Evolutionary conservation across 2,113 vertebrate species (phyloP).

Genomic region (Serinus canaria): DNA sequence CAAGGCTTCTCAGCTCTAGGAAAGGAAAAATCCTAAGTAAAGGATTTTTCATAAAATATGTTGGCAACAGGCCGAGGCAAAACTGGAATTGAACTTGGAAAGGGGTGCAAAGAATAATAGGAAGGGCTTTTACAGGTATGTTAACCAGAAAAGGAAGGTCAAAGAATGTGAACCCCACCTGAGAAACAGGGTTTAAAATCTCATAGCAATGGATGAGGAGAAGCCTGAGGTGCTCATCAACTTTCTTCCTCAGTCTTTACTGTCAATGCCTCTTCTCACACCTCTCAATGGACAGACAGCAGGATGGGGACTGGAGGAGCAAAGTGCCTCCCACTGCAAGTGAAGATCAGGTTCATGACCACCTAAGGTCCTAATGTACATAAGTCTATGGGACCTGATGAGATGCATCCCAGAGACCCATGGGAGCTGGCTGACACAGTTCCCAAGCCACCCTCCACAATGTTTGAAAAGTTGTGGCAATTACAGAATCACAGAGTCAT

Average conservation of each 20-base stretch:
- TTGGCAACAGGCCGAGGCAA: background rate
- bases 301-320: background rate
- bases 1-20: too few relatives aligned
- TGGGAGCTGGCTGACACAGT: background rate
- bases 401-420: background rate
- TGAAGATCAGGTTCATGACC: background rate
- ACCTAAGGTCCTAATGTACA: background rate
- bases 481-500: background rate
- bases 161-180: background rate
- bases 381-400: background rate
- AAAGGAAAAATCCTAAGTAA: too few relatives aligned
- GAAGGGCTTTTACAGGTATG: background rate
- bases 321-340: background rate
- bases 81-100: background rate
- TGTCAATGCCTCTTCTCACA: background rate
- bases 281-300: background rate
- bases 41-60: too few relatives aligned
- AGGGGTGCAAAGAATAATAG: background rate
- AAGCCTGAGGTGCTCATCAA: background rate
- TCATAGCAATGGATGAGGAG: background rate
- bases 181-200: background rate
- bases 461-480: background rate
- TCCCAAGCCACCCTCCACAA: background rate
- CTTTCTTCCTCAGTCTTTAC: background rate
- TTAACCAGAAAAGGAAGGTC: background rate